phyloP scores from a whole-genome alignment of 35 echinoderm and acorn worm species.

The Heliocidaris erythrogramma region DNA sequence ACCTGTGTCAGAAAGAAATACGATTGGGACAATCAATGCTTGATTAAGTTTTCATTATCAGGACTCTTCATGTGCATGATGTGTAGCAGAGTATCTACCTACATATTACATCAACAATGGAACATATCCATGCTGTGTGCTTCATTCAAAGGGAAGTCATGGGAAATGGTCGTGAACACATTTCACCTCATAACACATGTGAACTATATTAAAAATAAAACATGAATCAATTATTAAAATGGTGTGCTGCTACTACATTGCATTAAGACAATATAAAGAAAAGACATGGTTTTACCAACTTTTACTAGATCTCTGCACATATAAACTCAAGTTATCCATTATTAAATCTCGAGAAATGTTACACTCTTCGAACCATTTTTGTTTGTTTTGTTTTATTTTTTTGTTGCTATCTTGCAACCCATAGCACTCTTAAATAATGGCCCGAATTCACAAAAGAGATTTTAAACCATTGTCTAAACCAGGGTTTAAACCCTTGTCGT shows the following conservation, averaged over 20 bases:
- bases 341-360: not conserved
- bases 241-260: too few relatives aligned
- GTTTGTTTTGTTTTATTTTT: not conserved
- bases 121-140: not conserved
- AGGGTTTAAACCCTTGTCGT: too few relatives aligned
- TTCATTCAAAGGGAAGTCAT: not conserved
- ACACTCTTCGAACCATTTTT: not conserved
- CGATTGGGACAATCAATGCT: not conserved
- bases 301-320: not conserved
- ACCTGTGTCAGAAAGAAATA: conserved; percentile 45
- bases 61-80: not conserved
- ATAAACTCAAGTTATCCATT: not conserved
- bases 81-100: not conserved
- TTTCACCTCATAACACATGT: not conserved
- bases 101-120: too few relatives aligned
- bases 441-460: too few relatives aligned
- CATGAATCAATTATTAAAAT: not conserved
- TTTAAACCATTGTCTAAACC: too few relatives aligned
- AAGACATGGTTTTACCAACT: too few relatives aligned
- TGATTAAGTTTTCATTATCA: not conserved
- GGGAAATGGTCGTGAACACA: too few relatives aligned
- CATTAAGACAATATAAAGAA: too few relatives aligned
- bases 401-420: too few relatives aligned
- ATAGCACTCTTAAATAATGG: too few relatives aligned
- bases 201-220: not conserved